Evolutionary conservation across 2,888 invertebrate genomes (phyloP).

Genomic region (Sialis fuliginosa): DNA sequence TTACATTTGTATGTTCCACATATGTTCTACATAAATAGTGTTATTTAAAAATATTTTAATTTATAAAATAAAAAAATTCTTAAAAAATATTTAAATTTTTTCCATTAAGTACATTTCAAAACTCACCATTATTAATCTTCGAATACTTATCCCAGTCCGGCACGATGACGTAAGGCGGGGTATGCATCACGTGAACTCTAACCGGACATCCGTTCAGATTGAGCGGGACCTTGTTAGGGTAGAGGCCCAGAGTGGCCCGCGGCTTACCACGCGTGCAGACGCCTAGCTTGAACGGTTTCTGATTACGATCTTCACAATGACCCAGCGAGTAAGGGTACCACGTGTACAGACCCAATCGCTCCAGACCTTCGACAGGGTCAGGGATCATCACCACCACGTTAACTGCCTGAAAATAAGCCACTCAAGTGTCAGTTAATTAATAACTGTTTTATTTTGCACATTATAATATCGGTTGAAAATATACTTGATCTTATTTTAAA

Average conservation of each 20-base stretch:
- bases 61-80: too few species aligned
- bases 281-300: background rate
- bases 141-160: background rate
- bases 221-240: background rate
- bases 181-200: background rate
- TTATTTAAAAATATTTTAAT: too few species aligned
- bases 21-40: too few species aligned
- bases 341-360: background rate
- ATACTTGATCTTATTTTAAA: too few species aligned
- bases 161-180: slow-evolving; percentile 1
- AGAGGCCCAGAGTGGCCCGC: background rate
- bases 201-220: slow-evolving; percentile 2
- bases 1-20: too few species aligned
- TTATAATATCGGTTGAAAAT: too few species aligned
- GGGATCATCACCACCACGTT: slow-evolving; percentile 1
- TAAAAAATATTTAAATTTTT: too few species aligned
- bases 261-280: background rate
- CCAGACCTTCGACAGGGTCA: background rate
- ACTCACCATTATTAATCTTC: too few species aligned
- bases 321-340: slow-evolving; percentile 3
- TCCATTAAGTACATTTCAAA: too few species aligned
- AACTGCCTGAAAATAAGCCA: background rate
- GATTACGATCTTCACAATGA: background rate
- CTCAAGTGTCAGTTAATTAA: too few species aligned
- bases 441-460: too few species aligned